Conservation (phyloP, 2,797 vertebrate species). For the Ciconia nigra region DNA sequence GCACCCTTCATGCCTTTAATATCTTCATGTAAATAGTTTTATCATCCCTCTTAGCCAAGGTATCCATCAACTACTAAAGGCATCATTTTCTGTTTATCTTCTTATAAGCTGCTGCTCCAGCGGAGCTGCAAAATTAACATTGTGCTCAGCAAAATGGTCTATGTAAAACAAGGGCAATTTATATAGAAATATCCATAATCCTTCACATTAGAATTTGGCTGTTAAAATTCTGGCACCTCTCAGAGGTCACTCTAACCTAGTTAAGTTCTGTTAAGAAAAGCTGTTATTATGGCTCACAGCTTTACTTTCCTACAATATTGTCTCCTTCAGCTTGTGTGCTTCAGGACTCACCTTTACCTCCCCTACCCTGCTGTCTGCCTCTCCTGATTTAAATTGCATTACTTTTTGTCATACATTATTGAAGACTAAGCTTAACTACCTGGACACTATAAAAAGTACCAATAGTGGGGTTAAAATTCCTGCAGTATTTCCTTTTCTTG, state of each 20-base stretch:
- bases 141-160: slow-evolving; percentile 34
- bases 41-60: background rate
- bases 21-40: background rate
- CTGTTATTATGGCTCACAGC: slow-evolving; percentile 25
- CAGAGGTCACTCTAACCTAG: slow-evolving; percentile 64
- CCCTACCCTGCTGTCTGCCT: background rate
- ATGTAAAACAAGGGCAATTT: slow-evolving; percentile 71
- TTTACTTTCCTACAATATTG: slow-evolving; percentile 30
- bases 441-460: background rate
- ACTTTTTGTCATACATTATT: slow-evolving; percentile 45
- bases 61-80: background rate
- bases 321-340: slow-evolving; percentile 1
- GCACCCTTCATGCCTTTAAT: background rate
- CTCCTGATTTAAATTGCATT: slow-evolving; percentile 36
- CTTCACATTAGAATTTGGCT: slow-evolving; percentile 62
- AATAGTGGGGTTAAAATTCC: background rate
- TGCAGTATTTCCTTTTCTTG: background rate
- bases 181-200: slow-evolving; percentile 65
- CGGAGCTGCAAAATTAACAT: slow-evolving; percentile 50
- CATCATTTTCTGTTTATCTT: slow-evolving; percentile 56
- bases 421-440: slow-evolving; percentile 16
- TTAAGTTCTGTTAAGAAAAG: slow-evolving; percentile 64
- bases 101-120: slow-evolving; percentile 23
- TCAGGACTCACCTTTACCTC: slow-evolving; percentile 15
- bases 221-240: slow-evolving; percentile 59